Evolutionary conservation across 2,113 vertebrate genomes (phyloP).

Genomic region (Myiozetetes cayanensis): DNA sequence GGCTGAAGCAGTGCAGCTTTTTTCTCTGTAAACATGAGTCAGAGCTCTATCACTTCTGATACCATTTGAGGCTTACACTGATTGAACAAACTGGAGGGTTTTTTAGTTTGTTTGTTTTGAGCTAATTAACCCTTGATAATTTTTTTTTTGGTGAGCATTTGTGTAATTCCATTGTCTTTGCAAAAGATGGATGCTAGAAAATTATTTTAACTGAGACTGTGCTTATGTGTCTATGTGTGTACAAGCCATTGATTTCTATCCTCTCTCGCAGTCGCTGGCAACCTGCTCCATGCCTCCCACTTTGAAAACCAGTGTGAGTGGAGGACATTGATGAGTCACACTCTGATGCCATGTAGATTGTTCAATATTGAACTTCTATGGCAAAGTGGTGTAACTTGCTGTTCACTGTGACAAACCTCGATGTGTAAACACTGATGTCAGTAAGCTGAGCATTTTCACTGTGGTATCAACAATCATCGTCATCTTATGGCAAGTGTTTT

Average conservation of each 20-base stretch:
- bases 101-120: not conserved
- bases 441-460: not conserved
- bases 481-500: not conserved
- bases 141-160: not conserved
- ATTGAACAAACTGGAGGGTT: not conserved
- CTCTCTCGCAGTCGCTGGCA: not conserved
- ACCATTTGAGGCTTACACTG: not conserved
- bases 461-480: not conserved
- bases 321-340: conserved; percentile 17
- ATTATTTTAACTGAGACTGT: not conserved
- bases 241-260: not conserved
- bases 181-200: not conserved
- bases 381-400: not conserved
- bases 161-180: not conserved
- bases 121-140: not conserved
- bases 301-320: conserved; percentile 26
- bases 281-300: not conserved
- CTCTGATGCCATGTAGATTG: not conserved
- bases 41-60: conserved; percentile 18
- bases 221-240: not conserved
- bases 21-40: conserved; percentile 46
- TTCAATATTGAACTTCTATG: conserved; percentile 27
- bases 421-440: not conserved
- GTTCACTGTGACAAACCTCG: not conserved
- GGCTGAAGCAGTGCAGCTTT: conserved; percentile 20